Evolutionary conservation across 2,888 invertebrate species (phyloP).

Genomic region (Drosophila limbata): DNA sequence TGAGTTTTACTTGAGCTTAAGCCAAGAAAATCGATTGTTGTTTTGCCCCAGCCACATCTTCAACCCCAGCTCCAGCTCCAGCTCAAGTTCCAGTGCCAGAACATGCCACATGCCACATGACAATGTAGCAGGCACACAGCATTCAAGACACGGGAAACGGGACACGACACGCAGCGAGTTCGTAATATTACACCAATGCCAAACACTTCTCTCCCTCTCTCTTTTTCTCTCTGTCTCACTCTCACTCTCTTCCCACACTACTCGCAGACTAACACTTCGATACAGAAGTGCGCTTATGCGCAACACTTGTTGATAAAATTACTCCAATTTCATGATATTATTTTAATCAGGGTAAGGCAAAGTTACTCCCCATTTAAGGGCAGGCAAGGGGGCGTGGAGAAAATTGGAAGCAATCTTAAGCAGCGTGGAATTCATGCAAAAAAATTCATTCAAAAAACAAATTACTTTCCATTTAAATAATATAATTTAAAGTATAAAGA

Average conservation of each 20-base stretch:
- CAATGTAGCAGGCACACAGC: constrained; percentile 17
- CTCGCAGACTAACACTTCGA: constrained; percentile 3
- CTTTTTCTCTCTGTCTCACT: background rate
- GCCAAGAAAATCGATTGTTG: constrained; percentile 71
- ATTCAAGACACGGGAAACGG: constrained; percentile 2
- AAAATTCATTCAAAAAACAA: too few relatives aligned
- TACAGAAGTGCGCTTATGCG: constrained; percentile 20
- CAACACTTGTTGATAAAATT: constrained; percentile 22
- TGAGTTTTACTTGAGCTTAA: constrained; percentile 66
- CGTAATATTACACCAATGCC: constrained; percentile 27
- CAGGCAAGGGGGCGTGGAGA: too few relatives aligned
- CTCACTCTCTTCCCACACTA: background rate
- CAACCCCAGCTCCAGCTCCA: background rate
- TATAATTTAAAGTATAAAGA: too few relatives aligned
- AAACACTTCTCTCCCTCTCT: constrained; percentile 7
- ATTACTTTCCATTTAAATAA: too few relatives aligned
- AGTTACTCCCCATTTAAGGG: too few relatives aligned
- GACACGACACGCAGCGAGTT: constrained; percentile 17
- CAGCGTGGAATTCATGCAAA: too few relatives aligned
- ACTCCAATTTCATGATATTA: constrained; percentile 9
- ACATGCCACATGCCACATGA: constrained; percentile 1
- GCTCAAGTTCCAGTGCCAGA: background rate
- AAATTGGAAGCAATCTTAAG: too few relatives aligned
- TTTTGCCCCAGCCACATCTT: background rate
- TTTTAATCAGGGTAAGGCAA: background rate